Percentiles rank a stretch among this genome's conserved stretches.
These are phyloP conservation scores for Nomada ruficornis DNA, from an alignment of 2,888 invertebrate genomes.

Conservation along the genomic window DNA sequence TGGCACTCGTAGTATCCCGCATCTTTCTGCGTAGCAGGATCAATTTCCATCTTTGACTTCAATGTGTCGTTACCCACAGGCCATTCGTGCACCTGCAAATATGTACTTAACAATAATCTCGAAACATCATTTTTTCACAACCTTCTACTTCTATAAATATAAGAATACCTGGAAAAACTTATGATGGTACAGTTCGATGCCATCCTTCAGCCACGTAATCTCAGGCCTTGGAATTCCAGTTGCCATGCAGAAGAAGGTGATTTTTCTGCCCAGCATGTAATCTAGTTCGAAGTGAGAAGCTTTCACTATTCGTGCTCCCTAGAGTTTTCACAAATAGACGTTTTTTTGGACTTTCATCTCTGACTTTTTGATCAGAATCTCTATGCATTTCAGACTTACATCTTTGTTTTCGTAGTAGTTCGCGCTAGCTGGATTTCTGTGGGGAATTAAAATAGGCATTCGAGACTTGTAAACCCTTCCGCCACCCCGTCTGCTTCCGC, in stretches of 20 bases:
- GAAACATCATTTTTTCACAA: background rate
- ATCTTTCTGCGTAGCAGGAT: conserved; percentile 90
- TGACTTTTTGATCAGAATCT: no score
- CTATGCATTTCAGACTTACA: conserved; percentile 83
- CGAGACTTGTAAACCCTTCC: conserved; percentile 85
- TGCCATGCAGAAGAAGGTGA: conserved; percentile 91
- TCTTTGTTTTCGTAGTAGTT: conserved; percentile 88
- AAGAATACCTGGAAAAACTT: conserved; percentile 88
- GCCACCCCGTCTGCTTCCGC: conserved; percentile 78
- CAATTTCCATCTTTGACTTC: conserved; percentile 91
- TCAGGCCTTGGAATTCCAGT: conserved; percentile 89
- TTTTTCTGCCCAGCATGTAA: conserved; percentile 90
- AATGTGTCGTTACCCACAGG: conserved; percentile 87
- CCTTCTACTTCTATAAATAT: background rate
- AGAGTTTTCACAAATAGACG: conserved; percentile 19
- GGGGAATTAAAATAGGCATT: conserved; percentile 86
- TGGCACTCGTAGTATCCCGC: conserved; percentile 90
- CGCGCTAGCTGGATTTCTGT: conserved; percentile 86
- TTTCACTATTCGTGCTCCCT: conserved; percentile 90
- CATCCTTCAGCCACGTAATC: conserved; percentile 92
- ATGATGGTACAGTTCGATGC: conserved; percentile 90
- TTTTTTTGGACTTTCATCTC: no score
- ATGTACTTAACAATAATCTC: background rate
- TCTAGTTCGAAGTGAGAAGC: conserved; percentile 90
- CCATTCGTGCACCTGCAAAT: conserved; percentile 87